Base-by-base conservation (phyloP, 2,797 vertebrate species). In the Scolopax rusticola region DNA sequence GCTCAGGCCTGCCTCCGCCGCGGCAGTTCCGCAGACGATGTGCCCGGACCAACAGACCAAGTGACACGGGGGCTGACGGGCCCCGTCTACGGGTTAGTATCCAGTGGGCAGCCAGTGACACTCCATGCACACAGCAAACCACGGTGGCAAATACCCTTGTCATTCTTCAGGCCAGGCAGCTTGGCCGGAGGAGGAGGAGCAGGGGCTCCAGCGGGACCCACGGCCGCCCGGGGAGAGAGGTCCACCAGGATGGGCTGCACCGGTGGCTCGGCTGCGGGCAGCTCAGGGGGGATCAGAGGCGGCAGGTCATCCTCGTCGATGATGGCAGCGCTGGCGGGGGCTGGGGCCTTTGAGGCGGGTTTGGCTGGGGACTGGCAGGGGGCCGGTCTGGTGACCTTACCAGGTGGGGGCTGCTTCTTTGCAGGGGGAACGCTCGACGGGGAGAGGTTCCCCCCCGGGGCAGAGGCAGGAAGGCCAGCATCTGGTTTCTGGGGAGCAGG, bases 281-380 rank as follows among this genome's bases (percentile, higher is more conserved):
- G 98, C 95, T 98, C 98, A 3, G 99, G 98, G 97, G 99, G 99
- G 91, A 99, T 98, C 95, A 99, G 98, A 90, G 99, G 99, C 59
- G 99, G 99, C 88, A 99, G 98, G 19, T 99, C 99, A 89, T 99
- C 99, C 56, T 99, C 98, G 8, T 98, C 97, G 56, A 83, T 19
- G 67, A 14, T 51, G 50, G 93, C 51, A 53, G 92, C 11, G 9
- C 32, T 61, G 85, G 81, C 54, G 45, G 97, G 82, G 89, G 74
- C 85, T 36, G 89, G 59, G 51, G 91, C 92, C 70, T 98, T 96
- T 15, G 95, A 61, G 38, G 93, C 77, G 76, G 93, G 41, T 32
- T 93, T 97, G 89, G 95, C 28, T 14, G 94, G 90, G 70, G 97
- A 64, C 8, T 95, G 90, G 71, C 69, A 82, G 59, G 93, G 4